Evolutionary conservation across 2,888 invertebrate genomes (phyloP).

Genomic region (Formica aserva): DNA sequence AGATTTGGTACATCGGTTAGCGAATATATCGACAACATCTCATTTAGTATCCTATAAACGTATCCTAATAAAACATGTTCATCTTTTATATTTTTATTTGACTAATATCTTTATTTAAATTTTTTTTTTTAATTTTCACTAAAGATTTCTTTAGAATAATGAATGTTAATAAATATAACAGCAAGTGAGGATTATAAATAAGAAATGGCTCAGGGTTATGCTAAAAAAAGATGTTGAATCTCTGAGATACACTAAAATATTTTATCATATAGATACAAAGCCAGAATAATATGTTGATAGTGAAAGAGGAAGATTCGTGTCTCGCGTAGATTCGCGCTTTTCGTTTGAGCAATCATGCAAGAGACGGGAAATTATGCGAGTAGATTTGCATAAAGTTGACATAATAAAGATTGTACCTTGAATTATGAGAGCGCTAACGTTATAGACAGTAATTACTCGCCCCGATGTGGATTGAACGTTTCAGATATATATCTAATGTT

Average conservation of each 20-base stretch:
- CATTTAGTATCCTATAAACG: neutral
- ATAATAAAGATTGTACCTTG: slow-evolving; percentile 40
- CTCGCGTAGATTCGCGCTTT: neutral
- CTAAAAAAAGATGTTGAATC: neutral
- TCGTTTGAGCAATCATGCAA: neutral
- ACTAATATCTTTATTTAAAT: neutral
- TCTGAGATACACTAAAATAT: neutral
- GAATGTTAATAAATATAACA: neutral
- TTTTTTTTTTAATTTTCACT: neutral
- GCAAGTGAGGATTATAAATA: neutral
- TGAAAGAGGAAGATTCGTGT: neutral
- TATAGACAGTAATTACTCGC: slow-evolving; percentile 66
- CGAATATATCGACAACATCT: neutral
- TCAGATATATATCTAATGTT: slow-evolving; percentile 43
- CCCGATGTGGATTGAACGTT: slow-evolving; percentile 32
- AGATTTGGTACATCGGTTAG: neutral
- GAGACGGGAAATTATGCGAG: slow-evolving; percentile 1
- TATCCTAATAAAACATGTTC: neutral
- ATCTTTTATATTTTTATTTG: neutral
- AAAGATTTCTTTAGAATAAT: neutral
- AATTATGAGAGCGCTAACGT: slow-evolving; percentile 35
- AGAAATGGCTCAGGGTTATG: neutral
- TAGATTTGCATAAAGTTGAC: slow-evolving; percentile 44
- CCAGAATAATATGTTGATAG: neutral
- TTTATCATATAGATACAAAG: neutral